Evolutionary conservation across 2,888 invertebrate species (phyloP).

Genomic region (Ormia ochracea): DNA sequence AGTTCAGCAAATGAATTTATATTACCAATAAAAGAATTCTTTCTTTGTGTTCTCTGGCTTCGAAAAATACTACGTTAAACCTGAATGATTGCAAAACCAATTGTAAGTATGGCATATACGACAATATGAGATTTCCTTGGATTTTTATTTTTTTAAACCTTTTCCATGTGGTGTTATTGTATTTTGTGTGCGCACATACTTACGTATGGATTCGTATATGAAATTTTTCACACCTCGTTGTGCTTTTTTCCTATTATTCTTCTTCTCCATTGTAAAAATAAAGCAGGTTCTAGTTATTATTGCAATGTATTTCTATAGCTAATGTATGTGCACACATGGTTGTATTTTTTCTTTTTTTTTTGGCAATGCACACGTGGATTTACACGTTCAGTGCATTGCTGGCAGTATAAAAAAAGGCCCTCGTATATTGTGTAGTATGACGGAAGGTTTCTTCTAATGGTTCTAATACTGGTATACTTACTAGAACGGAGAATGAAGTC

Average conservation of each 20-base stretch:
- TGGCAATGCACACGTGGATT: too few relatives aligned
- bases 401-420: too few relatives aligned
- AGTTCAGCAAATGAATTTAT: too few relatives aligned
- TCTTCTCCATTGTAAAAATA: neutral
- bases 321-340: neutral
- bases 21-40: neutral
- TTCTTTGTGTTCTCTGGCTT: neutral
- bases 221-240: slow-evolving; percentile 53
- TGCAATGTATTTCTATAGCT: neutral
- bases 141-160: neutral
- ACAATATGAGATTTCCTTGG: neutral
- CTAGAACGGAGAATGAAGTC: too few relatives aligned
- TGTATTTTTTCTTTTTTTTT: neutral
- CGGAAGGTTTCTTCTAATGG: too few relatives aligned
- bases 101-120: neutral
- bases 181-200: too few relatives aligned
- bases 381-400: too few relatives aligned
- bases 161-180: slow-evolving; percentile 26
- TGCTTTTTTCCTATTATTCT: slow-evolving; percentile 15
- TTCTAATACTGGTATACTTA: too few relatives aligned
- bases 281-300: slow-evolving; percentile 8
- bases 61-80: neutral
- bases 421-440: too few relatives aligned
- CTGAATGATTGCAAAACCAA: neutral
- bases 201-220: too few relatives aligned